phyloP scores from a whole-genome alignment of 1,140 invertebrate species.

The Aphelinus certus region DNA sequence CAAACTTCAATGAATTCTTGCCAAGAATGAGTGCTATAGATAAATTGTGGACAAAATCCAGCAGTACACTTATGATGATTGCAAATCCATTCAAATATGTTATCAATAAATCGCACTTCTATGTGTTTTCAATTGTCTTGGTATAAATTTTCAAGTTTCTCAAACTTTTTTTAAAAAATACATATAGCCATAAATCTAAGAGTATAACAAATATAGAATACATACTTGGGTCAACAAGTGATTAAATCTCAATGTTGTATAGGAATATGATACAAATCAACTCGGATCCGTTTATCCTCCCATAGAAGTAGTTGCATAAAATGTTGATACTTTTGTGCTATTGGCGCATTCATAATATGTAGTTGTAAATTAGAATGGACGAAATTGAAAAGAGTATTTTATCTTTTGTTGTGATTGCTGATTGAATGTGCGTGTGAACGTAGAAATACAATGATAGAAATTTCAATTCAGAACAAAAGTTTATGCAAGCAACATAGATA shows the following conservation, averaged over 20 bases:
- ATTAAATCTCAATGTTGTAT: too few species aligned
- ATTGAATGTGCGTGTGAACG: constrained; percentile 11
- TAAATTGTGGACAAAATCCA: constrained; percentile 58
- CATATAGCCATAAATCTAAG: neutral
- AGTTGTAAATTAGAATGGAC: neutral
- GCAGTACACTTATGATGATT: constrained; percentile 26
- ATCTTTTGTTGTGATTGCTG: too few species aligned
- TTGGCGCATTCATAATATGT: too few species aligned
- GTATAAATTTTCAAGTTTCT: constrained; percentile 27
- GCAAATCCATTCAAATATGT: constrained; percentile 31
- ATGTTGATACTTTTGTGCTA: too few species aligned
- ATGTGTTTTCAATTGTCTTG: constrained; percentile 11
- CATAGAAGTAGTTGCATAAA: too few species aligned
- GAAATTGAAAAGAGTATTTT: constrained; percentile 8
- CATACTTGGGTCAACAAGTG: too few species aligned
- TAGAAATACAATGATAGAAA: constrained; percentile 1
- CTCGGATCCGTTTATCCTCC: too few species aligned
- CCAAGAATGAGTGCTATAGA: constrained; percentile 60
- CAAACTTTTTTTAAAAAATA: neutral
- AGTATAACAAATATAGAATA: too few species aligned
- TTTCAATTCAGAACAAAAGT: neutral
- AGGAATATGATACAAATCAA: too few species aligned
- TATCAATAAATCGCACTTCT: neutral
- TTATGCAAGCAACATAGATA: neutral
- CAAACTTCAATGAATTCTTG: constrained; percentile 59